Conservation (phyloP, 2,888 invertebrate species). For the Calameuta idolon region DNA sequence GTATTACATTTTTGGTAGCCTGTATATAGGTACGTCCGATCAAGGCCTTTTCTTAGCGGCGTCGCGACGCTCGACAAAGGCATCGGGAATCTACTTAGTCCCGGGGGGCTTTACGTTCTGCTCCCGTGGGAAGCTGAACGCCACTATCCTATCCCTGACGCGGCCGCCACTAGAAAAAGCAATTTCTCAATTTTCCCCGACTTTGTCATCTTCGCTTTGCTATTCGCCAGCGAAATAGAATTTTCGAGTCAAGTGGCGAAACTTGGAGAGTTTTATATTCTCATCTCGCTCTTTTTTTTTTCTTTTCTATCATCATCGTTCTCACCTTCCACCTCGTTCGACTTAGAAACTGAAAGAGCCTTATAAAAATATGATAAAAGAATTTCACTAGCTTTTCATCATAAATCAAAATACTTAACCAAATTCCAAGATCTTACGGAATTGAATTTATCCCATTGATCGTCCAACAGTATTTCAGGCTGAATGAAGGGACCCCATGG, state of each 20-base stretch:
- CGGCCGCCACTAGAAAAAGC: slow-evolving; percentile 52
- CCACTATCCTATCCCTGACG: slow-evolving; percentile 24
- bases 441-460: neutral
- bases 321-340: slow-evolving; percentile 8
- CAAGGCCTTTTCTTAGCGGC: slow-evolving; percentile 24
- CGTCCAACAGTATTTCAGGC: neutral
- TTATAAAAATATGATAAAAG: slow-evolving; percentile 39
- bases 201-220: slow-evolving; percentile 67
- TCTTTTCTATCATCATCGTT: neutral
- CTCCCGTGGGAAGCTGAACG: slow-evolving; percentile 42
- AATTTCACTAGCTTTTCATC: slow-evolving; percentile 34
- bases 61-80: slow-evolving; percentile 47
- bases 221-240: slow-evolving; percentile 63
- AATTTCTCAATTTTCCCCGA: slow-evolving; percentile 66
- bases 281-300: neutral
- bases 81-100: slow-evolving; percentile 59
- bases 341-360: neutral
- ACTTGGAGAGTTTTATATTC: slow-evolving; percentile 14
- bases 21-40: slow-evolving; percentile 32
- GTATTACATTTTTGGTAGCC: slow-evolving; percentile 33
- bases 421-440: neutral
- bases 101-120: slow-evolving; percentile 42
- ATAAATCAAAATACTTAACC: neutral
- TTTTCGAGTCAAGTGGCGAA: slow-evolving; percentile 54
- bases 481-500: neutral